Evolutionary conservation across 2,888 invertebrate species (phyloP).

Genomic region (Hirudinaria manillensis): DNA sequence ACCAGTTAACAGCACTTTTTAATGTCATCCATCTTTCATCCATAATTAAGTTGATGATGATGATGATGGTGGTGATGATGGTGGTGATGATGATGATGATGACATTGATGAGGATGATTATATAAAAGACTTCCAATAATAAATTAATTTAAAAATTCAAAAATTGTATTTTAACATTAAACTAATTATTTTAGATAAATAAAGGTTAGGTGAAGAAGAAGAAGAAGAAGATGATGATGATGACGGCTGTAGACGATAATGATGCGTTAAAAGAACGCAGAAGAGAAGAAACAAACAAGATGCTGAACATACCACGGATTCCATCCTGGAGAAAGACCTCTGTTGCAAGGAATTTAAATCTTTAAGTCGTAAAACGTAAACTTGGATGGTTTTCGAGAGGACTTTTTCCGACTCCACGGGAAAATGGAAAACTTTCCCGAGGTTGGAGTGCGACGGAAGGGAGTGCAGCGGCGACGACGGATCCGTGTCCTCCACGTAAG

Average conservation of each 20-base stretch:
- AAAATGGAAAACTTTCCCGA: slow-evolving; percentile 73
- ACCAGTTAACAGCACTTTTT: no score
- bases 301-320: slow-evolving; percentile 14
- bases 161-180: no score
- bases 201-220: background rate
- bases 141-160: no score
- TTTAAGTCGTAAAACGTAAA: slow-evolving; percentile 74
- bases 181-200: background rate
- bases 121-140: background rate
- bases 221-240: slow-evolving; percentile 12
- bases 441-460: slow-evolving; percentile 66
- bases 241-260: background rate
- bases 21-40: no score
- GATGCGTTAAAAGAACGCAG: background rate
- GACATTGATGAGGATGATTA: background rate
- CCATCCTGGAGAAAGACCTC: background rate
- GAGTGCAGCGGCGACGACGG: slow-evolving; percentile 58
- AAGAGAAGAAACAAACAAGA: background rate
- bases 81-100: background rate
- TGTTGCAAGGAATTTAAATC: slow-evolving; percentile 51
- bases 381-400: slow-evolving; percentile 80
- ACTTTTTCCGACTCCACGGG: slow-evolving; percentile 70
- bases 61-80: background rate
- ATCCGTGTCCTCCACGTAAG: no score
- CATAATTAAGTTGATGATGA: background rate